Conservation (phyloP, 2,888 invertebrate species). For the Hartigia nigra region DNA sequence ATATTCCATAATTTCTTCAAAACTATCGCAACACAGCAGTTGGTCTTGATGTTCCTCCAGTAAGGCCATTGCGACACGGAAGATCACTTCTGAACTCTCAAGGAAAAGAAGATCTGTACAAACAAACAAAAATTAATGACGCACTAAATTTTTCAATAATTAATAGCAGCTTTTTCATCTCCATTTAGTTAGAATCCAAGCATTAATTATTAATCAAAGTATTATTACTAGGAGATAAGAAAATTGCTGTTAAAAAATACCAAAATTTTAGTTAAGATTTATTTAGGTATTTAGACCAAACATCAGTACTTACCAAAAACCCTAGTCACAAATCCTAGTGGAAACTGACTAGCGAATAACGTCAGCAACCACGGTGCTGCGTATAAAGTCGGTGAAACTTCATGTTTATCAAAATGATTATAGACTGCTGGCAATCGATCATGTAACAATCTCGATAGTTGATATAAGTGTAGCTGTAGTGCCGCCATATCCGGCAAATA, state of each 20-base stretch:
- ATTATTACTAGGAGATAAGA: conserved; percentile 1
- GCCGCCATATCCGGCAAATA: conserved; percentile 96
- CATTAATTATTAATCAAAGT: conserved; percentile 14
- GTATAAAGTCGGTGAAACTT: conserved; percentile 93
- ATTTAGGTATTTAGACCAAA: conserved; percentile 12
- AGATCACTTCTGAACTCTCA: conserved; percentile 90
- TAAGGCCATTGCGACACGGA: conserved; percentile 87
- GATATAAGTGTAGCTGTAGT: conserved; percentile 90
- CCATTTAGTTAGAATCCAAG: not conserved
- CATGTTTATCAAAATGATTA: conserved; percentile 85
- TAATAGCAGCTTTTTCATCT: not conserved
- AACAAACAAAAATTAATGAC: conserved; percentile 26
- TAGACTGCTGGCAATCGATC: conserved; percentile 89
- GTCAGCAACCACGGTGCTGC: conserved; percentile 98
- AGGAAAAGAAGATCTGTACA: conserved; percentile 87
- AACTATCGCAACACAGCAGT: conserved; percentile 85
- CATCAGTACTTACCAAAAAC: conserved; percentile 80
- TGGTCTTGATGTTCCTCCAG: conserved; percentile 87
- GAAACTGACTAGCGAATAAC: conserved; percentile 95
- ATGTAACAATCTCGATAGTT: conserved; percentile 89
- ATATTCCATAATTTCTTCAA: conserved; percentile 94
- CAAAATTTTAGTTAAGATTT: not conserved
- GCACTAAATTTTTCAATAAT: not conserved
- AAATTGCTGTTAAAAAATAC: conserved; percentile 9
- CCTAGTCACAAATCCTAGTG: conserved; percentile 92